These are phyloP conservation scores for Baronia brevicornis DNA, from an alignment of 2,888 invertebrate genomes.

Conservation along the genomic window DNA sequence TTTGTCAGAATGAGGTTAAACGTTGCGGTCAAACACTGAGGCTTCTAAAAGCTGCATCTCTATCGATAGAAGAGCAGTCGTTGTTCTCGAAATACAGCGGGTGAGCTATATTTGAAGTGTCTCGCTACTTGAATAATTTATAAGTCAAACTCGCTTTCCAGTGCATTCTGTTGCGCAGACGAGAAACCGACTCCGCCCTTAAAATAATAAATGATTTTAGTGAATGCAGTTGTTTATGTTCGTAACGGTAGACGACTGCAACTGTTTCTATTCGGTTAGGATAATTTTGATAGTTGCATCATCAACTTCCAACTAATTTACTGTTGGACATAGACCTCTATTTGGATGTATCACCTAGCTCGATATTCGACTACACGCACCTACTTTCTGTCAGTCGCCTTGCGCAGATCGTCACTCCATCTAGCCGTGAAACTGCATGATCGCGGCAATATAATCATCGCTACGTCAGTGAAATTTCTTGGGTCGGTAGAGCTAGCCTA, in stretches of 20 bases:
- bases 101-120: conserved; percentile 68
- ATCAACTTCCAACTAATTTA: too few relatives aligned
- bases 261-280: too few relatives aligned
- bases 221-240: conserved; percentile 20
- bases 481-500: too few relatives aligned
- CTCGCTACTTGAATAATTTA: conserved; percentile 72
- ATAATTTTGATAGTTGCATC: too few relatives aligned
- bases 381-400: too few relatives aligned
- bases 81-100: conserved; percentile 62
- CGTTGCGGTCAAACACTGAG: conserved; percentile 2
- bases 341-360: too few relatives aligned
- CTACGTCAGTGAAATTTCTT: conserved; percentile 7
- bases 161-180: conserved; percentile 59
- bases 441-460: conserved; percentile 15
- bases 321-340: too few relatives aligned
- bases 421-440: conserved; percentile 28
- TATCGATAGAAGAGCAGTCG: conserved; percentile 24
- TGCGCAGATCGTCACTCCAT: too few relatives aligned
- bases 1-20: neutral
- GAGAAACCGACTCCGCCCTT: conserved; percentile 39
- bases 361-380: too few relatives aligned
- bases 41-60: conserved; percentile 2
- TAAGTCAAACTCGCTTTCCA: conserved; percentile 59
- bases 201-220: conserved; percentile 30
- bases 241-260: too few relatives aligned